These are phyloP conservation scores for Phalanger gymnotis DNA, from an alignment of 2,797 vertebrate species.

Conservation along the genomic window DNA sequence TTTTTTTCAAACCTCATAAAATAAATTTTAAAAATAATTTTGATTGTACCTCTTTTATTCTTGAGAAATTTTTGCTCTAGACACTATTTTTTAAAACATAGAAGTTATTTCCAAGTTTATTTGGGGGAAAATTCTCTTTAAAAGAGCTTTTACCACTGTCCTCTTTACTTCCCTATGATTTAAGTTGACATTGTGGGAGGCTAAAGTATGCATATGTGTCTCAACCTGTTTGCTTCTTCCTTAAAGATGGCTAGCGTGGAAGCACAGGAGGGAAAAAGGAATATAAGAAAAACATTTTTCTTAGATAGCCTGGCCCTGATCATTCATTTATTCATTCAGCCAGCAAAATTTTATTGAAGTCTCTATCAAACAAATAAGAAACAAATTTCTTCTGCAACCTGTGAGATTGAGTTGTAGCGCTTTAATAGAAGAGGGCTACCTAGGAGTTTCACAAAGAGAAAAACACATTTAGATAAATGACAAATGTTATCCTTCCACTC, in stretches of 20 bases:
- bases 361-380: background rate
- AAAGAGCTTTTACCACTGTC: background rate
- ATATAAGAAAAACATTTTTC: background rate
- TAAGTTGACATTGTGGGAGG: conserved; percentile 18
- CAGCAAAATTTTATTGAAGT: background rate
- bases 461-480: background rate
- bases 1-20: conserved; percentile 23
- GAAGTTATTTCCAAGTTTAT: conserved; percentile 23
- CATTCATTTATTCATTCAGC: background rate
- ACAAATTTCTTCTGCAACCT: background rate
- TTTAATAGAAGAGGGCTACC: background rate
- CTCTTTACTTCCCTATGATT: conserved; percentile 5
- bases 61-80: conserved; percentile 28
- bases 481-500: background rate
- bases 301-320: background rate
- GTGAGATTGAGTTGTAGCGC: background rate
- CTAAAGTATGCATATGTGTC: background rate
- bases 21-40: conserved; percentile 35
- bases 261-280: background rate
- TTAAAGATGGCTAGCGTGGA: background rate
- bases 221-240: background rate
- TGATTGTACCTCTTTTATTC: conserved; percentile 8
- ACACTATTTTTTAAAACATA: background rate
- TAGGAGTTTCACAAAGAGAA: background rate
- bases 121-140: background rate